These are phyloP conservation scores for Aphodius granarius DNA, from an alignment of 2,888 invertebrate genomes.

Conservation along the genomic window DNA sequence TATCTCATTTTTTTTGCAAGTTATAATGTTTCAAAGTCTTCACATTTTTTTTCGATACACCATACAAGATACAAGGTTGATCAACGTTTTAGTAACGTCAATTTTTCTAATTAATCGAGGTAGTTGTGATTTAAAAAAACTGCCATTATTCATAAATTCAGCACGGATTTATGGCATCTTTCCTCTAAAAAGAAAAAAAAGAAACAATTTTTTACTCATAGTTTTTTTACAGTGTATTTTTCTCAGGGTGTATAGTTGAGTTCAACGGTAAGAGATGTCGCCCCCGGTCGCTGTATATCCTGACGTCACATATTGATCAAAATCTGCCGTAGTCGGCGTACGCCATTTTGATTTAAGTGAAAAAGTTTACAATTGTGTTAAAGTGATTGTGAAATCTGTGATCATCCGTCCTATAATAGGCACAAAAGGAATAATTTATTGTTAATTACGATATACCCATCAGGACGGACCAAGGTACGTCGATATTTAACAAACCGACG, in stretches of 20 bases:
- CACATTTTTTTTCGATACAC: too few species aligned
- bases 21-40: too few species aligned
- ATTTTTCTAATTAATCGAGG: too few species aligned
- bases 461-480: slow-evolving; percentile 81
- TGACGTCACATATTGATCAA: slow-evolving; percentile 55
- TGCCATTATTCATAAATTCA: too few species aligned
- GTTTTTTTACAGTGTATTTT: too few species aligned
- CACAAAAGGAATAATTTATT: slow-evolving; percentile 51
- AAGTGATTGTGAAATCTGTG: slow-evolving; percentile 51
- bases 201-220: too few species aligned
- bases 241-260: too few species aligned
- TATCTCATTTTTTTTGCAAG: too few species aligned
- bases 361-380: slow-evolving; percentile 49
- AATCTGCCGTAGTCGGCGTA: slow-evolving; percentile 53
- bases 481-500: slow-evolving; percentile 36
- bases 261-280: slow-evolving; percentile 42
- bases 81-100: too few species aligned
- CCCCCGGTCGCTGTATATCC: slow-evolving; percentile 18
- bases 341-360: slow-evolving; percentile 56
- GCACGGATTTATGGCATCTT: too few species aligned
- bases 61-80: too few species aligned
- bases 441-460: slow-evolving; percentile 61
- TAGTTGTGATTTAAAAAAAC: too few species aligned
- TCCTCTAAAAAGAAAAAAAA: neutral
- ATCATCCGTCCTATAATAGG: slow-evolving; percentile 53